These are phyloP conservation scores for Eristalinus sepulchralis DNA, from an alignment of 2,888 invertebrate species.

Conservation along the genomic window DNA sequence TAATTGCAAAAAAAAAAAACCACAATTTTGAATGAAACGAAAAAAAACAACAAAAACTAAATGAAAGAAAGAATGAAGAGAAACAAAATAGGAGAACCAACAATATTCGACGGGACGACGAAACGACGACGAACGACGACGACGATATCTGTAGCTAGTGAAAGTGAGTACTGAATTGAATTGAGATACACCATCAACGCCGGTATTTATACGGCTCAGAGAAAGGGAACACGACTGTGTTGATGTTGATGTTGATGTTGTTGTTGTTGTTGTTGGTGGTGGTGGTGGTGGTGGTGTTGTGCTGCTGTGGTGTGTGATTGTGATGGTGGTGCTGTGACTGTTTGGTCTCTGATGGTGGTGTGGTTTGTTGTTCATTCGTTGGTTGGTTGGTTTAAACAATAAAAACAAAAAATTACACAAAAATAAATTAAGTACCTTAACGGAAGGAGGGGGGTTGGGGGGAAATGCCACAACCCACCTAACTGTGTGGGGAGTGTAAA, in stretches of 20 bases:
- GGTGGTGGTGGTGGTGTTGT: too few species aligned
- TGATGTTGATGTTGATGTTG: conserved; percentile 48
- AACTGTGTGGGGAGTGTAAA: too few species aligned
- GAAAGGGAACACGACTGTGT: conserved; percentile 64
- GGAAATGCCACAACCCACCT: too few species aligned
- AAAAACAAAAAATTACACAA: conserved; percentile 3
- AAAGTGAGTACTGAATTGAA: conserved; percentile 77
- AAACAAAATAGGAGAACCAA: conserved; percentile 41
- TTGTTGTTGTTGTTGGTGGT: background rate
- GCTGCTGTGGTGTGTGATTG: too few species aligned
- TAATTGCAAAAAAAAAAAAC: conserved; percentile 50
- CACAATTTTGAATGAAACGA: conserved; percentile 20
- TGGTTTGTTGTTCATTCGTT: background rate
- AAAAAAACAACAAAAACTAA: conserved; percentile 29
- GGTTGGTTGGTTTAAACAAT: conserved; percentile 27
- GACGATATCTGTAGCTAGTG: conserved; percentile 72
- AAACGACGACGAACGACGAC: conserved; percentile 35
- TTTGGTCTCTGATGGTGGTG: background rate
- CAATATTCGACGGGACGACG: conserved; percentile 33
- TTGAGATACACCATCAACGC: conserved; percentile 71
- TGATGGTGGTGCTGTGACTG: too few species aligned
- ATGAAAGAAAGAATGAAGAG: conserved; percentile 23
- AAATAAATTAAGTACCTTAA: background rate
- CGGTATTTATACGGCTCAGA: conserved; percentile 76
- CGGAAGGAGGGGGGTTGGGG: conserved; percentile 8